These are phyloP conservation scores for Myocastor coypus DNA, from an alignment of 2,113 vertebrate species.

Conservation along the genomic window DNA sequence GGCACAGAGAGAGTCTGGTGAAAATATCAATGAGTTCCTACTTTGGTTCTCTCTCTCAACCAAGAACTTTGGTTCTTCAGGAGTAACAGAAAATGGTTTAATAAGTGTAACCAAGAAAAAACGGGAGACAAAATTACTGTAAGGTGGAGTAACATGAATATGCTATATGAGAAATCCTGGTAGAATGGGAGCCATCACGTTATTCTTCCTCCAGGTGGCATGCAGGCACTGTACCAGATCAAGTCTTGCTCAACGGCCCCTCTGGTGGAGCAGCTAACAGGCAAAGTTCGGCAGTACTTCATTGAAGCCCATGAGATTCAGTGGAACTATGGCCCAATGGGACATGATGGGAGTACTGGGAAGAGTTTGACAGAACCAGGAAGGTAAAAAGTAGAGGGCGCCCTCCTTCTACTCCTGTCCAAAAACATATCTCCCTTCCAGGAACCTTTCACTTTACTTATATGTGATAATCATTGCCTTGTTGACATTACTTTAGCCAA, in stretches of 20 bases:
- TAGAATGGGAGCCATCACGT: neutral
- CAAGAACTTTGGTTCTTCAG: neutral
- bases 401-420: neutral
- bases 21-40: neutral
- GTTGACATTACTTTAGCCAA: constrained; percentile 20
- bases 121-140: neutral
- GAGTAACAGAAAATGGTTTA: neutral
- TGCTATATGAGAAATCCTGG: neutral
- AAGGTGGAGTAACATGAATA: neutral
- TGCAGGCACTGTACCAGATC: constrained; percentile 87
- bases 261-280: constrained; percentile 38
- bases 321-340: constrained; percentile 86
- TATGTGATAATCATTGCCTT: neutral
- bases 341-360: constrained; percentile 78
- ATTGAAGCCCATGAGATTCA: constrained; percentile 86
- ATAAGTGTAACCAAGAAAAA: neutral
- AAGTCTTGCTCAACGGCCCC: constrained; percentile 80
- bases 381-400: constrained; percentile 80
- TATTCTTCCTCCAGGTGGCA: constrained; percentile 83
- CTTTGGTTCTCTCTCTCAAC: neutral
- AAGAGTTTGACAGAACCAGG: constrained; percentile 81
- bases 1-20: too few species aligned
- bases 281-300: constrained; percentile 86
- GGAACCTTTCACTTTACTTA: constrained; percentile 38
- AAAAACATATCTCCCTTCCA: neutral